phyloP scores from a whole-genome alignment of 2,797 vertebrate genomes.

The Meriones psammophilus region DNA sequence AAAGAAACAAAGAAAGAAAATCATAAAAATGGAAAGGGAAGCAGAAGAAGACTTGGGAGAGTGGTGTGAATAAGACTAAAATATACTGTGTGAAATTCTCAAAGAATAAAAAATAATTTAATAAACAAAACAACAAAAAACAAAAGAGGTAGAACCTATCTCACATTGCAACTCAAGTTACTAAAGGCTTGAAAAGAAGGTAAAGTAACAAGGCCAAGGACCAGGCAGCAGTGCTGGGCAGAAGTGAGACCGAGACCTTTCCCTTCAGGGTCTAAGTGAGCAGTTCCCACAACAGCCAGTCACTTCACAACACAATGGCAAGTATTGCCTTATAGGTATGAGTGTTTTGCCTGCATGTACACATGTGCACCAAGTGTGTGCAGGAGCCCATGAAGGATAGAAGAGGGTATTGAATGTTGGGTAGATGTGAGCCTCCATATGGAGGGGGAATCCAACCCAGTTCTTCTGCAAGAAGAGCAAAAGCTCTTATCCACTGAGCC shows the following conservation, averaged over 20 bases:
- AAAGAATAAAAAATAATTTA: too few species aligned
- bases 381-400: background rate
- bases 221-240: background rate
- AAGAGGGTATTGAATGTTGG: too few species aligned
- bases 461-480: background rate
- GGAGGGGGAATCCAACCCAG: background rate
- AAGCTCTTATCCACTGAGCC: background rate
- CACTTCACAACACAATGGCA: background rate
- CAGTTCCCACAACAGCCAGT: background rate
- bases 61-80: too few species aligned
- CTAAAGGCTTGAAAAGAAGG: background rate
- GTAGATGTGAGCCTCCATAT: background rate
- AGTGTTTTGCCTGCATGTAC: background rate
- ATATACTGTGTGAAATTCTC: too few species aligned
- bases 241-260: background rate
- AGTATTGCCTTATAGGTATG: background rate
- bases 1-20: too few species aligned
- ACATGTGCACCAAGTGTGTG: background rate
- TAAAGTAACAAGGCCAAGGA: background rate
- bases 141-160: background rate
- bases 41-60: too few species aligned
- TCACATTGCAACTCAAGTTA: constrained; percentile 27
- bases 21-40: too few species aligned
- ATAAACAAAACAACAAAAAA: too few species aligned
- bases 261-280: background rate